phyloP scores from a whole-genome alignment of 2,797 vertebrate species.

The Fistularia tabacaria region DNA sequence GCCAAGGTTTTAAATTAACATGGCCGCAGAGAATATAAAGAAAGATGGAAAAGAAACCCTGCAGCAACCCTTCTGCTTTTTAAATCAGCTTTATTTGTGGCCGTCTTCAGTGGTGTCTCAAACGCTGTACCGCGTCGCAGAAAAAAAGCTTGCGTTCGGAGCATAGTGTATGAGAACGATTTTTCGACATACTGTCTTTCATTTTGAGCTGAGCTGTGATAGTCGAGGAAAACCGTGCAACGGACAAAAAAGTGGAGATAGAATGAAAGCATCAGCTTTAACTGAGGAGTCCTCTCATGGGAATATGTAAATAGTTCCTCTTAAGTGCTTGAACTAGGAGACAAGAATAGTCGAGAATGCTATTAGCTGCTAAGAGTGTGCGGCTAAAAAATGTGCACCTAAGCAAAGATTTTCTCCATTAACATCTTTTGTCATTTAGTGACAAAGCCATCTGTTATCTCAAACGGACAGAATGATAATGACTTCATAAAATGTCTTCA shows the following conservation, averaged over 20 bases:
- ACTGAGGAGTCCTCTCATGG: constrained; percentile 29
- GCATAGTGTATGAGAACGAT: constrained; percentile 29
- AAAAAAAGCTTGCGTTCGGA: constrained; percentile 2
- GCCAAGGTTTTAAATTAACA: constrained; percentile 5
- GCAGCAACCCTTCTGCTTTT: constrained; percentile 18
- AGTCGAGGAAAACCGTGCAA: constrained; percentile 26
- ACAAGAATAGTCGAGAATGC: constrained; percentile 30
- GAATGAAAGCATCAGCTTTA: constrained; percentile 44
- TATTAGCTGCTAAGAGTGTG: constrained; percentile 25
- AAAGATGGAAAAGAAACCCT: constrained; percentile 20
- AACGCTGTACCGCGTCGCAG: constrained; percentile 9
- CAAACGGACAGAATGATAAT: constrained; percentile 23
- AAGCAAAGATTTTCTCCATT: constrained; percentile 32
- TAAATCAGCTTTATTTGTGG: constrained; percentile 10
- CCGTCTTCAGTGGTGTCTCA: constrained; percentile 14
- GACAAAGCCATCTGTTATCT: constrained; percentile 21
- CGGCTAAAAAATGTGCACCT: constrained; percentile 28
- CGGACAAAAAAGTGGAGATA: constrained; percentile 11
- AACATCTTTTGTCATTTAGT: constrained; percentile 24
- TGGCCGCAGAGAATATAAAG: constrained; percentile 27
- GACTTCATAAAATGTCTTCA: constrained; percentile 8
- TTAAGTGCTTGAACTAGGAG: constrained; percentile 50
- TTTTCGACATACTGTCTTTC: constrained; percentile 20
- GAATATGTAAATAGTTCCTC: constrained; percentile 54
- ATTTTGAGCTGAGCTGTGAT: constrained; percentile 20